Percentiles rank a stretch among this genome's conserved stretches.
These are phyloP conservation scores for Pavo muticus DNA, from an alignment of 2,113 vertebrate genomes.

Conservation along the genomic window DNA sequence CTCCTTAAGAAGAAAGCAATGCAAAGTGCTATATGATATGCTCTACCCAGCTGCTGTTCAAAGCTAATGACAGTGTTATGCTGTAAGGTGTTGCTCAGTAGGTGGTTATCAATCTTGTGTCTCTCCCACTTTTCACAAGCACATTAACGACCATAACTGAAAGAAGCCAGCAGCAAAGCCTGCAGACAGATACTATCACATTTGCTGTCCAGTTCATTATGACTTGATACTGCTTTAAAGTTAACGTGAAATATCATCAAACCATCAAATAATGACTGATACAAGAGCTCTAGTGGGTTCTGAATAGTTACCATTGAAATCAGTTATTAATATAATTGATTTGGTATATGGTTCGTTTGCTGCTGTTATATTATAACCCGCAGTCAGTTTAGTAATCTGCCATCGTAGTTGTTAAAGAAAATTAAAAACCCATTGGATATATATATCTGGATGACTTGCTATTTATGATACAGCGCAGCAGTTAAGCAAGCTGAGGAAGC, in stretches of 20 bases:
- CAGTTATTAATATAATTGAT: neutral
- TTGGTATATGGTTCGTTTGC: neutral
- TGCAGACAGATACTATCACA: neutral
- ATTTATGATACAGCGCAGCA: neutral
- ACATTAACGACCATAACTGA: neutral
- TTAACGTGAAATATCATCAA: neutral
- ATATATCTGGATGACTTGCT: neutral
- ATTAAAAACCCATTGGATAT: neutral
- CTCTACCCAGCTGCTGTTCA: constrained; percentile 14
- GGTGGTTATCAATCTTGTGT: neutral
- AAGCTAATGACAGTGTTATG: neutral
- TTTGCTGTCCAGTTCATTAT: neutral
- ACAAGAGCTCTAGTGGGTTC: neutral
- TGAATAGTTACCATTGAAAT: neutral
- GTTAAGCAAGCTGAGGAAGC: neutral
- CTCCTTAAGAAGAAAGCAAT: neutral
- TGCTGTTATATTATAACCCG: neutral
- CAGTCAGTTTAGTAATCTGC: neutral
- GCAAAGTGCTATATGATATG: neutral
- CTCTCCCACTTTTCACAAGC: neutral
- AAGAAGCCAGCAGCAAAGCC: neutral
- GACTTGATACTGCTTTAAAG: neutral
- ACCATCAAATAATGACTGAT: neutral
- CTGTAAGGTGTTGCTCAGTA: neutral
- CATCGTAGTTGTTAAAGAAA: neutral